A percentile compares a stretch with the other conserved stretches of the same genome.
phyloP scores from a whole-genome alignment of 2,888 invertebrate genomes.

The Rhingia rostrata region DNA sequence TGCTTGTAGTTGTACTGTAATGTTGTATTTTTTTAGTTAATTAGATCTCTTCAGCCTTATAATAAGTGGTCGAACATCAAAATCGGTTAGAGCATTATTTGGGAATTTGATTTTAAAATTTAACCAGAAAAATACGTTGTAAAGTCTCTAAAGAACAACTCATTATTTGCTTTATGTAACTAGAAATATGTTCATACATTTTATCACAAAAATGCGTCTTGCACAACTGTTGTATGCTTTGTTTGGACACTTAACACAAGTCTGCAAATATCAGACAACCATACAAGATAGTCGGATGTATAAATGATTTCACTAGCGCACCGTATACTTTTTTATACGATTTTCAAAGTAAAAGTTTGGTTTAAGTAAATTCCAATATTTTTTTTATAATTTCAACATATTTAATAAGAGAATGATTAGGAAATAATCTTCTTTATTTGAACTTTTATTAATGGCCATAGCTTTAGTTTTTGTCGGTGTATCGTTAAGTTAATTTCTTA shows the following conservation, averaged over 20 bases:
- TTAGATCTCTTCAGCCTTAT: too few species aligned
- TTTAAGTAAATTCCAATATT: constrained; percentile 3
- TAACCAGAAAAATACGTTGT: too few species aligned
- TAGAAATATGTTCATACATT: neutral
- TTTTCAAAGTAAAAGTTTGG: neutral
- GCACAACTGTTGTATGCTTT: neutral
- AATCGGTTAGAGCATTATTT: neutral
- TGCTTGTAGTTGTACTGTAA: too few species aligned
- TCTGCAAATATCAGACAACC: neutral
- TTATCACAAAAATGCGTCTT: neutral
- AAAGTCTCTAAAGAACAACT: neutral
- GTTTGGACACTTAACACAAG: neutral
- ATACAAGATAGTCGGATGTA: neutral
- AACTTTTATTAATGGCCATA: neutral
- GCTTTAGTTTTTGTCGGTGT: constrained; percentile 4
- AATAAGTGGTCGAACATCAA: too few species aligned
- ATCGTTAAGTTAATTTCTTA: neutral
- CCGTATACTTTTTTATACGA: constrained; percentile 31
- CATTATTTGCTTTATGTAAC: neutral
- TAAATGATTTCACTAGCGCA: neutral
- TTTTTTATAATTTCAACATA: constrained; percentile 6
- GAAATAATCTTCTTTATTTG: neutral
- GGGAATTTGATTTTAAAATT: neutral
- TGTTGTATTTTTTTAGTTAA: too few species aligned
- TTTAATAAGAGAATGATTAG: constrained; percentile 1